Base-by-base conservation (phyloP, 1,140 invertebrate genomes). In the Hyposmocoma kahamanoa region DNA sequence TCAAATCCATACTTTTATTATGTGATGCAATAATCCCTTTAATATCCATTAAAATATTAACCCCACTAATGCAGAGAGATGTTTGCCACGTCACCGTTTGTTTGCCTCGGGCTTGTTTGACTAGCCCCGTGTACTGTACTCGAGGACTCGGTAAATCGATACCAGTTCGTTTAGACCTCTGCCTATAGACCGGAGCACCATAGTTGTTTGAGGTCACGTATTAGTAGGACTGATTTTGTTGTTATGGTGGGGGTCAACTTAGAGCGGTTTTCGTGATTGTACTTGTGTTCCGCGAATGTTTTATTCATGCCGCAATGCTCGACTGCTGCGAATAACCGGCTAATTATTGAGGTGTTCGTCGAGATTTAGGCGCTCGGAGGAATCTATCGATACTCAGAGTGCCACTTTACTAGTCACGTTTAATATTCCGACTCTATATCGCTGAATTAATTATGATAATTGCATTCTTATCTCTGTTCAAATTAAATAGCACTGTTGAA, bases 261-360 rank as follows among this genome's bases (percentile, higher is more conserved):
- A n/a, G n/a, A n/a, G n/a, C n/a, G n/a, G n/a, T n/a, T n/a, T n/a
- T n/a, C n/a, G n/a, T n/a, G n/a, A n/a, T n/a, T n/a, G 57, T 56
- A 57, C 60, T 67, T 62, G 64, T 61, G 56, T 71, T 68, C 59
- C 52, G 59, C 56, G 54, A 53, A 67, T 81, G 77, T 78, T 81
- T 81, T 81, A 81, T 81, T 81, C 77, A 81, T 78, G 67, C 43
- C 62, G 56, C 68, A 68, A 71, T 57, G 64, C 65, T 75, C 60
- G 59, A 53, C 59, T 66, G 57, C 67, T 59, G 64, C 60, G 67
- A 72, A 72, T 74, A 72, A 72, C 64, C 65, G 68, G 47, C 72
- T 80, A 81, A 76, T 76, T 78, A 75, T 76, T 69, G 61, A 77
- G 68, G 72, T 75, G 65, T 68, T 67, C 57, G 60, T 42, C 53